Evolutionary conservation across 1,140 invertebrate species (phyloP), one percentile per base, ranked within the genome.

Genomic region (Leptoteleia sp.): DNA sequence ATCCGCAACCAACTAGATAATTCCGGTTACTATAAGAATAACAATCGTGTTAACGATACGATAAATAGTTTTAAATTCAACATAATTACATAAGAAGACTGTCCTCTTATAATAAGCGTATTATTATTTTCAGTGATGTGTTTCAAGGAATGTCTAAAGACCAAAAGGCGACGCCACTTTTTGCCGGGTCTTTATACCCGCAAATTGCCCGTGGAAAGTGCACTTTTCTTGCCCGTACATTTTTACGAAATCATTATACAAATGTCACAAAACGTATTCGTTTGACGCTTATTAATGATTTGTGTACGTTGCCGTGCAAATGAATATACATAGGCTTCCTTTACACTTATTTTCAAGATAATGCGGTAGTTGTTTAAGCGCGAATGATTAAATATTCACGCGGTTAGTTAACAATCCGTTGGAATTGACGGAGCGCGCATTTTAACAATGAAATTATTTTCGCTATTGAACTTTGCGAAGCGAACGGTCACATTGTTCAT

Each of bases 231-330:
- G 8, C 17, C 35, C 15, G 0, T 6, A 13, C 27, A 25, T 12
- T 57, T 68, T 48, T 57, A 55, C 11, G 17, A 65, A 52, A 33
- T 33, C 31, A 8, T 37, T 54, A 25, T 12, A 59, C 15, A 71
- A 71, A 61, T 71, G 55, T 52, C 67, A 71, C 13, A 45, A 48
- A 59, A 59, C 57, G 50, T 71, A 71, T 52, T 71, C 25, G 52
- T 59, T 59, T 70, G 54, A 61, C 67, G 22, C 8, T 25, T 52
- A 61, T 61, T 71, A 61, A 71, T 71, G 67, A 61, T 43, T 70
- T 70, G 52, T 68, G 31, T 50, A 29, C 22, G 40, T 37, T 54
- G 16, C 27, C 15, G 15, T 22, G 52, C 27, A 22, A 31, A 52
- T 25, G 9, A 47, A 35, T 11, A 35, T 11, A n/a, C 8, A 4